phyloP scores from a whole-genome alignment of 2,797 vertebrate genomes.

The Myripristis murdjan region DNA sequence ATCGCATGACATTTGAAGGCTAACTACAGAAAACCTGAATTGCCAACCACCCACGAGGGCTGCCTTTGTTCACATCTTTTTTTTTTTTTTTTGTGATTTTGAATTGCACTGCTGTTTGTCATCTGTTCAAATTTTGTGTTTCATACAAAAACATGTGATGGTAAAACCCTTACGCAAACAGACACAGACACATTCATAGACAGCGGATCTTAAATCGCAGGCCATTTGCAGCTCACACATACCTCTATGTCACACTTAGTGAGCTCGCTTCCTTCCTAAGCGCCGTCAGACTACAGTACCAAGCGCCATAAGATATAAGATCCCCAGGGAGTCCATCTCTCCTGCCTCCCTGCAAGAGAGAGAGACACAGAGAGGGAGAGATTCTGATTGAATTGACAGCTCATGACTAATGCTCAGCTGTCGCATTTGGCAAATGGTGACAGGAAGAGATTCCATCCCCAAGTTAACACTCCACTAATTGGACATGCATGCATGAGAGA shows the following conservation, averaged over 20 bases:
- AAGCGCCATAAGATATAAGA: slow-evolving; percentile 29
- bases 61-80: not conserved
- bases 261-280: slow-evolving; percentile 5
- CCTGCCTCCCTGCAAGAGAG: slow-evolving; percentile 25
- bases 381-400: slow-evolving; percentile 71
- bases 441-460: slow-evolving; percentile 53
- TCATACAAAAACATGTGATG: not conserved
- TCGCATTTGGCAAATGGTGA: slow-evolving; percentile 58
- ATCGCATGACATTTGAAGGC: not conserved
- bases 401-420: slow-evolving; percentile 68
- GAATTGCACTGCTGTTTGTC: slow-evolving; percentile 4
- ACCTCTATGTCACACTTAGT: slow-evolving; percentile 17
- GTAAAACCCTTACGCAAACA: not conserved
- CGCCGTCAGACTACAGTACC: slow-evolving; percentile 23
- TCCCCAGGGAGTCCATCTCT: slow-evolving; percentile 37
- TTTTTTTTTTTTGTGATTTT: not conserved
- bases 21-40: not conserved
- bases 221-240: not conserved
- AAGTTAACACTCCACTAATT: slow-evolving; percentile 74
- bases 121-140: slow-evolving; percentile 1
- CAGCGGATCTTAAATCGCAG: slow-evolving; percentile 21
- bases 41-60: too few relatives aligned
- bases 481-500: slow-evolving; percentile 52
- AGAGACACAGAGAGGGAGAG: not conserved
- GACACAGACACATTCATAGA: not conserved